Conservation (phyloP, 2,888 invertebrate species). For the Chrysopilus asiliformis region DNA sequence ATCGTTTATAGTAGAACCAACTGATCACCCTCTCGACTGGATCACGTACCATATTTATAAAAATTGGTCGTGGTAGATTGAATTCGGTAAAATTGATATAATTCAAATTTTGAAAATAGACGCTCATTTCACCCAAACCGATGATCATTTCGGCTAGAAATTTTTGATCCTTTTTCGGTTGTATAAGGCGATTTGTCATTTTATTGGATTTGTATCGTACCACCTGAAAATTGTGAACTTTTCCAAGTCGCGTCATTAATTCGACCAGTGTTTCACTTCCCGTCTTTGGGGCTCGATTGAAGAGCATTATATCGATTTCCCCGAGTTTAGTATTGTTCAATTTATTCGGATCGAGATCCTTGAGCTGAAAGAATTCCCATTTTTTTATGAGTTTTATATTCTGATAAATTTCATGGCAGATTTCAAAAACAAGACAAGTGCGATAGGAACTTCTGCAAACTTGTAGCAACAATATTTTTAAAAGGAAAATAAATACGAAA, state of each 20-base stretch:
- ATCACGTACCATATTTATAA: slow-evolving; percentile 79
- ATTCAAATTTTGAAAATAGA: slow-evolving; percentile 79
- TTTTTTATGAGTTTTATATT: too few species aligned
- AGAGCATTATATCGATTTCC: slow-evolving; percentile 24
- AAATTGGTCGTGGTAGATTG: slow-evolving; percentile 68
- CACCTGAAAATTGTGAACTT: slow-evolving; percentile 16
- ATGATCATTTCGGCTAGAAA: slow-evolving; percentile 56
- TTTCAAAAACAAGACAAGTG: too few species aligned
- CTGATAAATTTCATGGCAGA: too few species aligned
- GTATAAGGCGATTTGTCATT: too few species aligned
- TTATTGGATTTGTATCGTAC: neutral
- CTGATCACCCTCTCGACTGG: slow-evolving; percentile 82
- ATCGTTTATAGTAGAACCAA: slow-evolving; percentile 81
- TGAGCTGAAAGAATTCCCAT: too few species aligned
- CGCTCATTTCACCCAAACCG: slow-evolving; percentile 58
- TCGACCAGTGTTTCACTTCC: slow-evolving; percentile 16
- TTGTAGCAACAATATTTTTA: too few species aligned
- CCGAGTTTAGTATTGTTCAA: slow-evolving; percentile 22
- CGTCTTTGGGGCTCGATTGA: slow-evolving; percentile 15
- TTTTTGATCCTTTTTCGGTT: slow-evolving; percentile 52
- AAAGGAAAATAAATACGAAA: too few species aligned
- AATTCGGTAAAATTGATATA: slow-evolving; percentile 75
- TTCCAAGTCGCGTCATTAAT: slow-evolving; percentile 19
- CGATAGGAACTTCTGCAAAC: too few species aligned
- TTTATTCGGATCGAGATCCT: too few species aligned